phyloP scores from a whole-genome alignment of 2,797 vertebrate genomes.

The Momotus momota region DNA sequence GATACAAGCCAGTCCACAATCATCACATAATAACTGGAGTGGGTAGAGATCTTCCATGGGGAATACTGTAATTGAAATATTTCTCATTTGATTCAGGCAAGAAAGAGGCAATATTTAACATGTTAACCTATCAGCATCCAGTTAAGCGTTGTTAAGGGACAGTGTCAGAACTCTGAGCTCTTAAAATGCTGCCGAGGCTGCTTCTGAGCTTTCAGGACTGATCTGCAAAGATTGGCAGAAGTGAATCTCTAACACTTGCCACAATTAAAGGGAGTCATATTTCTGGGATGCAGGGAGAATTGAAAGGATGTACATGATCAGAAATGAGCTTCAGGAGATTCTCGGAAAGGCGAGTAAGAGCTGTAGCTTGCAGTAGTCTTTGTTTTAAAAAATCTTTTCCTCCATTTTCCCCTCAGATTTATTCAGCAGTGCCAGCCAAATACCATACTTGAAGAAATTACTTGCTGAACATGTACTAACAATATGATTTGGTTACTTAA shows the following conservation, averaged over 20 bases:
- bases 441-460: background rate
- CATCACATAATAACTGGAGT: background rate
- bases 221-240: background rate
- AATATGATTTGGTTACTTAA: background rate
- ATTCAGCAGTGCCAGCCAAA: background rate
- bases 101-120: slow-evolving; percentile 30
- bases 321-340: background rate
- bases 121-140: background rate
- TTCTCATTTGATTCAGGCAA: slow-evolving; percentile 13
- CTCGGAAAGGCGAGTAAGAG: background rate
- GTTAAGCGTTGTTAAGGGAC: background rate
- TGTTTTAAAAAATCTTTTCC: background rate
- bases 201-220: background rate
- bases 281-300: background rate
- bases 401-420: background rate
- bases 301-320: background rate
- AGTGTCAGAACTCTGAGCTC: background rate
- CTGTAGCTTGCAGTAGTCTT: background rate
- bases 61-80: slow-evolving; percentile 38
- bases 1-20: background rate
- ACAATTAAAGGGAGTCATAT: background rate
- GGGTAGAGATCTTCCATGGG: background rate
- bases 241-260: background rate
- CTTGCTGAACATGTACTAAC: background rate
- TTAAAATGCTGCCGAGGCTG: slow-evolving; percentile 22